Evolutionary conservation across 2,888 invertebrate species (phyloP), one percentile per base, ranked within the genome.

Genomic region (Andrena bicolor): DNA sequence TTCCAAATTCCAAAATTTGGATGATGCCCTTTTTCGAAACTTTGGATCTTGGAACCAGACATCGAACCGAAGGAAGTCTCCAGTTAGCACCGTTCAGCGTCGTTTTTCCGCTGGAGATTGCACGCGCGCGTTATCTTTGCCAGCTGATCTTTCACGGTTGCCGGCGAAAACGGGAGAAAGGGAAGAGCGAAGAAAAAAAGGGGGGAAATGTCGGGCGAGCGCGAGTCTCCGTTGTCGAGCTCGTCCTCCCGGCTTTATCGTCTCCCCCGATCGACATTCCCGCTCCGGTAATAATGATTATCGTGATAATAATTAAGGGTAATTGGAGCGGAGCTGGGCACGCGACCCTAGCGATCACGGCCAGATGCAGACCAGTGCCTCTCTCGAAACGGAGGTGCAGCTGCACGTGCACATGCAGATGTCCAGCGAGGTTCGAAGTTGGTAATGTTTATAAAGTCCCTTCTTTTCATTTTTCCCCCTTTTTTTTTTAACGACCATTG

Each of bases 251-350:
- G 65, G 26, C 51, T 35, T 77, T 90, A 90, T 91, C 90, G 73
- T 32, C 23, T 32, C 61, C 70, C 75, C 51, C 68, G 84, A 91
- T 91, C 91, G 82, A 16, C 80, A 89, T 89, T 90, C 80, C 56
- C 86, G 88, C 87, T 86, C 78, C 85, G 85, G 85, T 90, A 90
- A 86, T 84, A 87, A 80, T 76, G 89, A 90, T 89, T 86, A 90
- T 89, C 88, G 76, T 77, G 89, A 89, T 90, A 85, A 89, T 88
- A 90, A 90, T 89, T 90, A 86, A 80, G 83, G 83, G 79, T 90
- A 92, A 92, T 90, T 92, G 89, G 91, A 90, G 90, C 91, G 86
- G 74, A 82, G 87, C 86, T 77, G 79, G 88, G 89, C 90, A 90
- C 90, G 91, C 90, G 90, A 89, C 87, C 83, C 75, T 81, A 20